Base-by-base conservation (phyloP, 2,888 invertebrate genomes). In the Lepidochrysops patricia region DNA sequence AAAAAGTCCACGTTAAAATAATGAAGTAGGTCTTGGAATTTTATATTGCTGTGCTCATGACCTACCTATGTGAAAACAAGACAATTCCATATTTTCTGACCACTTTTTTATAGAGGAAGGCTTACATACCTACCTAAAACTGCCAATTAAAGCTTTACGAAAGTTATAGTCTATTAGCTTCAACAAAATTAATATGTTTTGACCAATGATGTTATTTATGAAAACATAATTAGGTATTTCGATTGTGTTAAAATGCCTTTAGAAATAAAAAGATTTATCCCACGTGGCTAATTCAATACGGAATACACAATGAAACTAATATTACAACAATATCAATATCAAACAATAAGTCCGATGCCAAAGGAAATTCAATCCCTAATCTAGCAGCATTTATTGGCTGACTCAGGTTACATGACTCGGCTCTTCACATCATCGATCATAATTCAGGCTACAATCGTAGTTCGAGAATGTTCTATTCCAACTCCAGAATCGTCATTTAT, bases 1-100 rank as follows among this genome's bases (percentile, higher is more conserved):
- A 48, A 57, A 57, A 57, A 32, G 13, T 37, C 37, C 37, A 52
- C 19, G 49, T n/a, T 56, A 25, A 35, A 57, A 58, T 58, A 58
- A 49, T 50, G 7, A 50, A 13, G 50, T 26, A 50, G 29, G 4
- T 50, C 26, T n/a, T 6, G 26, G n/a, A 50, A 13, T 13, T 50
- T 25, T 49, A 49, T 3, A 1, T 15, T 15, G 37, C 7, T 43
- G 19, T 19, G 37, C 7, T 13, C 7, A 19, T 15, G 15, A 43
- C 7, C 2, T 7, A 37, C 19, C n/a, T n/a, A n/a, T n/a, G n/a
- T 19, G 15, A 6, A 19, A 43, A 19, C 15, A 15, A 7, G 6
- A 2, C 6, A 43, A 43, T 5, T 15, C 7, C 7, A 15, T 43
- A n/a, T 2, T 35, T 19, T 15, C 15, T 2, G 15, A 15, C 7